Conservation (phyloP, 2,888 invertebrate species). For the Anagyrus pseudococci region DNA sequence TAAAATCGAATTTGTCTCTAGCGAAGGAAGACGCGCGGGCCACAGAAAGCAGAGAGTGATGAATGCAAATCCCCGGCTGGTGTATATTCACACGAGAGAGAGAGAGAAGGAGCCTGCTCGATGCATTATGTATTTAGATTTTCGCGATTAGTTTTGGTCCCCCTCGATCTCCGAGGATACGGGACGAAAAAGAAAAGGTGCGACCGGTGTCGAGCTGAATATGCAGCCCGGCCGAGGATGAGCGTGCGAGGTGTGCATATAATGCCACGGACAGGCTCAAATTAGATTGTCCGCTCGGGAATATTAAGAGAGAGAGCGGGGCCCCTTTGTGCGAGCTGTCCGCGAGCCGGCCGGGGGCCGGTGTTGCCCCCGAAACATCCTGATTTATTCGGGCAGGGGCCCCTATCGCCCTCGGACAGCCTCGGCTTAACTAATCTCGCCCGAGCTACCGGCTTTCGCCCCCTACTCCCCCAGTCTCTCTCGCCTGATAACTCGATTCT, state of each 20-base stretch:
- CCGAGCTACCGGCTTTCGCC: conserved; percentile 8
- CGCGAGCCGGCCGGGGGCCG: background rate
- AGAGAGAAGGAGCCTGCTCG: background rate
- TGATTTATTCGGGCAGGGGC: conserved; percentile 18
- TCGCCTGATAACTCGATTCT: conserved; percentile 1
- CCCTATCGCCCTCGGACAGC: background rate
- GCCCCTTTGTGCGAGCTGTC: background rate
- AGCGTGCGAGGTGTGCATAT: no score
- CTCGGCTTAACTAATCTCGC: background rate
- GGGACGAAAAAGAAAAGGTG: background rate
- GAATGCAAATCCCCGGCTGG: conserved; percentile 11
- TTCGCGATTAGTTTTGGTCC: conserved; percentile 18
- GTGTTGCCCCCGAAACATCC: background rate
- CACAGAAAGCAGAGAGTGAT: conserved; percentile 1
- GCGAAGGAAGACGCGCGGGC: conserved; percentile 13
- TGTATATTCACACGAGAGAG: no score
- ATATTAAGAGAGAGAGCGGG: conserved; percentile 4
- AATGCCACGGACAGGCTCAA: conserved; percentile 7
- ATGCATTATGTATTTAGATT: conserved; percentile 31
- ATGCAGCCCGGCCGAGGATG: no score
- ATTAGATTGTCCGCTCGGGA: conserved; percentile 19
- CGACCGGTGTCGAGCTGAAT: background rate
- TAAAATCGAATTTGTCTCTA: conserved; percentile 28
- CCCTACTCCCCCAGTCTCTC: background rate
- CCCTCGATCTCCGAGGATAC: background rate